Percentiles rank a stretch among this genome's conserved stretches.
phyloP scores from a whole-genome alignment of 2,888 invertebrate genomes.

The Hoplodrina blanda region DNA sequence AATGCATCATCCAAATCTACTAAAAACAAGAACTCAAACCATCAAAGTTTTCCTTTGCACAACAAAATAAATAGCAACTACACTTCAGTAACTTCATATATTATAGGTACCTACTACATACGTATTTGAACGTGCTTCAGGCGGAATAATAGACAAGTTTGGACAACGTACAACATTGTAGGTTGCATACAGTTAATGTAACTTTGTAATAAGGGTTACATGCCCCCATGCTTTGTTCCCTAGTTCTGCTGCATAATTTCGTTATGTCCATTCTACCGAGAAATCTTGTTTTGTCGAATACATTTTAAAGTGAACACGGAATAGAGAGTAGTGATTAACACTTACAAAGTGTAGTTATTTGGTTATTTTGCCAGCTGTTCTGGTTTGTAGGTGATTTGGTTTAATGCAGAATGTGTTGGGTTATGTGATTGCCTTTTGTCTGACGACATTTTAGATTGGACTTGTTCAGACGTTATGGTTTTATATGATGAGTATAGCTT shows the following conservation, averaged over 20 bases:
- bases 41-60: background rate
- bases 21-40: background rate
- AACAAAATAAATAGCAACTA: constrained; percentile 19
- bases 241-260: constrained; percentile 80
- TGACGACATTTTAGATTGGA: constrained; percentile 6
- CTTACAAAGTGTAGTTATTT: constrained; percentile 46
- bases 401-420: constrained; percentile 18
- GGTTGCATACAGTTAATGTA: constrained; percentile 80
- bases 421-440: constrained; percentile 16
- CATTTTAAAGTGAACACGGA: constrained; percentile 68
- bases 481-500: background rate
- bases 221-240: constrained; percentile 73
- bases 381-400: constrained; percentile 27
- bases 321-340: constrained; percentile 62
- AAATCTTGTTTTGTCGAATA: constrained; percentile 76
- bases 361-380: constrained; percentile 45
- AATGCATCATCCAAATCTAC: background rate
- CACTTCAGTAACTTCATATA: background rate
- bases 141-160: constrained; percentile 80
- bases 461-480: background rate
- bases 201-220: constrained; percentile 85
- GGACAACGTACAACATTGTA: constrained; percentile 68
- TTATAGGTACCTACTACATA: background rate
- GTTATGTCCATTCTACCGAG: constrained; percentile 81
- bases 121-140: constrained; percentile 66